These are phyloP conservation scores for Phlogophora meticulosa DNA, from an alignment of 2,888 invertebrate species.

Conservation along the genomic window DNA sequence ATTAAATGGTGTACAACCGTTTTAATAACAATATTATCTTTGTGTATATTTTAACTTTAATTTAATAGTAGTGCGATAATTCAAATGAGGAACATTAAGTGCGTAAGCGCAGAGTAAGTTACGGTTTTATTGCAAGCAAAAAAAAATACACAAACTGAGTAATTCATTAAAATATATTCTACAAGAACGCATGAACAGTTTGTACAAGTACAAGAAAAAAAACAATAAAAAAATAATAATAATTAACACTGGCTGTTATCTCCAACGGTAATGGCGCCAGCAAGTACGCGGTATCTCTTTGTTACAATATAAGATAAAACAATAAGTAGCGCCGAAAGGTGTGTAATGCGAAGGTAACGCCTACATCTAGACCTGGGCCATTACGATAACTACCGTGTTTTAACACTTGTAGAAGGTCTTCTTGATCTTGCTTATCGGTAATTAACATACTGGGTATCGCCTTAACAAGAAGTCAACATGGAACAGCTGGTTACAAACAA, in stretches of 20 bases:
- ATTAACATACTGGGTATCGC: slow-evolving; percentile 53
- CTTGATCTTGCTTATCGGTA: slow-evolving; percentile 37
- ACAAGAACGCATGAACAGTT: neutral
- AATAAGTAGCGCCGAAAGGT: slow-evolving; percentile 50
- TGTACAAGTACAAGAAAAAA: neutral
- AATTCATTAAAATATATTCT: slow-evolving; percentile 1
- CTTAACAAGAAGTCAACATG: slow-evolving; percentile 23
- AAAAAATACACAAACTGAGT: neutral
- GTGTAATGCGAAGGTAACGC: slow-evolving; percentile 50
- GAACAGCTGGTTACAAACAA: slow-evolving; percentile 35
- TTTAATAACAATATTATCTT: slow-evolving; percentile 30
- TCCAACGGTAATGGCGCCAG: slow-evolving; percentile 52
- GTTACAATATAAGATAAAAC: slow-evolving; percentile 55
- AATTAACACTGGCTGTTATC: slow-evolving; percentile 42
- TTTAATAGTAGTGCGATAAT: slow-evolving; percentile 19
- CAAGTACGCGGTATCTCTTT: slow-evolving; percentile 51
- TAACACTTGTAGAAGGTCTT: slow-evolving; percentile 46
- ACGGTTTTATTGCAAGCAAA: neutral
- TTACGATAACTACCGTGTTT: slow-evolving; percentile 45
- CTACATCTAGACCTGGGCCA: slow-evolving; percentile 39
- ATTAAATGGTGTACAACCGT: slow-evolving; percentile 37
- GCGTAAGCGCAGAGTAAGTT: slow-evolving; percentile 12
- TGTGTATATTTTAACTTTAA: slow-evolving; percentile 15
- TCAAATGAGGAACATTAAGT: slow-evolving; percentile 20
- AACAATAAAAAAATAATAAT: neutral